Conservation (phyloP, 2,888 invertebrate genomes). For the Heliconius erato region DNA sequence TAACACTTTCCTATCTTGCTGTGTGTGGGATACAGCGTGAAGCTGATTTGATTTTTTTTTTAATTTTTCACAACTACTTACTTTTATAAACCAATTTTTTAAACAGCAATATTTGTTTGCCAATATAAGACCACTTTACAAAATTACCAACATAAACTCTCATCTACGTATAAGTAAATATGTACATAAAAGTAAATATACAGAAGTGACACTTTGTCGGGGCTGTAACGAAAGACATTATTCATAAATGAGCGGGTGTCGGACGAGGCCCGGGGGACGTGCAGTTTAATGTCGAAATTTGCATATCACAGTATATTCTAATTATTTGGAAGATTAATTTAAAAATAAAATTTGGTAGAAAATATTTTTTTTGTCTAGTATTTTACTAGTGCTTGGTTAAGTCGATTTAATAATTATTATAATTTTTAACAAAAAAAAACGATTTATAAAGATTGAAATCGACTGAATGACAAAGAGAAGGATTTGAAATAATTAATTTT, state of each 20-base stretch:
- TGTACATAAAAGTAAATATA: constrained; percentile 32
- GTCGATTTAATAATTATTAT: not conserved
- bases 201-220: constrained; percentile 54
- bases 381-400: not conserved
- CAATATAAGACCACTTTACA: not conserved
- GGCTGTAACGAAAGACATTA: constrained; percentile 72
- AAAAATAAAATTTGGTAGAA: not conserved
- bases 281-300: constrained; percentile 78
- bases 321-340: constrained; percentile 14
- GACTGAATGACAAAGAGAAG: too few species aligned
- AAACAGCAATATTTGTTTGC: not conserved
- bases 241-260: constrained; percentile 74
- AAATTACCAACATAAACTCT: not conserved
- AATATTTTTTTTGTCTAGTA: not conserved
- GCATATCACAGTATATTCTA: constrained; percentile 68
- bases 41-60: too few species aligned
- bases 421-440: too few species aligned
- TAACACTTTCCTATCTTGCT: too few species aligned
- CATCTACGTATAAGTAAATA: not conserved
- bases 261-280: constrained; percentile 69
- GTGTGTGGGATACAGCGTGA: not conserved
- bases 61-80: not conserved
- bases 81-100: not conserved
- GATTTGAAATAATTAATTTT: too few species aligned
- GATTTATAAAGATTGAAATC: too few species aligned